Evolutionary conservation across 1,140 invertebrate genomes (phyloP), one percentile per base, ranked within the genome.

Genomic region (Adoxophyes honmai): DNA sequence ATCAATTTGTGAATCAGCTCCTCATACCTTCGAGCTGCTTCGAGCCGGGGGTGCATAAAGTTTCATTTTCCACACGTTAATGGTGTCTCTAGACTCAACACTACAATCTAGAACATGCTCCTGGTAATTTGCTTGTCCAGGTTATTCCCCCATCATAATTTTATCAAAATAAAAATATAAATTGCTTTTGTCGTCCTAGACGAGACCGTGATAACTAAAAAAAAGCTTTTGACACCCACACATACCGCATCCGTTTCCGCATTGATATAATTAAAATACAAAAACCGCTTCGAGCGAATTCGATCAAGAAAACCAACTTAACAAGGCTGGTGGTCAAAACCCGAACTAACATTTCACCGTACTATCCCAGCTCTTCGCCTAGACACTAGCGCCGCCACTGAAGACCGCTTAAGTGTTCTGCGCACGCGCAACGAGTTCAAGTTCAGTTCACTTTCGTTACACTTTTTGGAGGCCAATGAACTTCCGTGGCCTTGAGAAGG

Each of bases 381-480:
- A 3, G 39, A 44, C 15, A 18, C 14, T 44, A 16, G 15, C 39
- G 39, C 39, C 9, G 15, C 39, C 1, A 16, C 7, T 10, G 14
- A 44, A 9, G 9, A 15, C 15, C 9, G n/a, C 2, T 4, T 44
- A 44, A 44, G 39, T 10, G 15, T 18, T 14, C 16, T 10, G 15
- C 39, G 39, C 18, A 18, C 15, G 39, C 39, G 39, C 39, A 44
- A 44, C 16, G 39, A 44, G 39, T 44, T 44, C 39, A 44, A 44
- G 39, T 44, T 44, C 39, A 16, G 9, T 44, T 44, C 39, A 44
- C 39, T 44, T 44, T 44, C 39, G 39, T 44, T 44, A 44, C 39
- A 44, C 39, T 44, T 44, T 44, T 44, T 44, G 39, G 39, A 44
- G 39, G 39, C 15, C 39, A 44, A 44, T 44, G 39, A 44, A 44